Evolutionary conservation across 2,113 vertebrate genomes (phyloP).

Genomic region (Campylomormyrus numenius): DNA sequence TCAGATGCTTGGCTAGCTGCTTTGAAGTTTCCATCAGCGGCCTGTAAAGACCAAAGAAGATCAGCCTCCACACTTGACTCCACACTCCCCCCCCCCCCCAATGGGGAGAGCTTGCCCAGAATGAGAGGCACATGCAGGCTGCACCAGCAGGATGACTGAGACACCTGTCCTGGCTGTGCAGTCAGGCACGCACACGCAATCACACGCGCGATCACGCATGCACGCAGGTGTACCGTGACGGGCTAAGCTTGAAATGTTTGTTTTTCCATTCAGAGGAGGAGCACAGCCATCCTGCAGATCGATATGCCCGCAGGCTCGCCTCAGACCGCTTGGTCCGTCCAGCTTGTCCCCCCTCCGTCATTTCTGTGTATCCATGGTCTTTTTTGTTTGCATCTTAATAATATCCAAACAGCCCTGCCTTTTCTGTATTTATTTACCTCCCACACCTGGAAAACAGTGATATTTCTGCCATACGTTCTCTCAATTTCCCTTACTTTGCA

Average conservation of each 20-base stretch:
- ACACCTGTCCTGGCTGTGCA: neutral
- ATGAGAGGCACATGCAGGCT: neutral
- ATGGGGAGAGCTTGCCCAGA: neutral
- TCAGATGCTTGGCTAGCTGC: conserved; percentile 10
- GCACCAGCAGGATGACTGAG: neutral
- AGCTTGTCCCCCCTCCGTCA: conserved; percentile 41
- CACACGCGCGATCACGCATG: conserved; percentile 21
- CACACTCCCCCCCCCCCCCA: neutral
- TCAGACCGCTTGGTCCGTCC: conserved; percentile 34
- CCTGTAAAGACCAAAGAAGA: neutral
- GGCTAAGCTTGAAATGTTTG: conserved; percentile 28
- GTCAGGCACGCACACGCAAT: conserved; percentile 9
- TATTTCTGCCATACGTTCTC: neutral
- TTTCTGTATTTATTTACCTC: neutral
- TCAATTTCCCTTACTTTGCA: neutral
- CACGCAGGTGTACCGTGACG: neutral
- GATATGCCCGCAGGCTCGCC: conserved; percentile 50
- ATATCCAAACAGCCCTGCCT: neutral
- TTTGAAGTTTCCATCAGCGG: neutral
- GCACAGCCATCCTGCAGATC: conserved; percentile 67
- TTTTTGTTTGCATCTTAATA: conserved; percentile 28
- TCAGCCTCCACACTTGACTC: neutral
- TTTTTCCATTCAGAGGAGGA: conserved; percentile 65
- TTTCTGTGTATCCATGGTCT: conserved; percentile 49
- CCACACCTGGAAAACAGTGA: neutral